These are phyloP conservation scores for Galendromus occidentalis DNA, from an alignment of 1,140 invertebrate genomes.

Conservation along the genomic window DNA sequence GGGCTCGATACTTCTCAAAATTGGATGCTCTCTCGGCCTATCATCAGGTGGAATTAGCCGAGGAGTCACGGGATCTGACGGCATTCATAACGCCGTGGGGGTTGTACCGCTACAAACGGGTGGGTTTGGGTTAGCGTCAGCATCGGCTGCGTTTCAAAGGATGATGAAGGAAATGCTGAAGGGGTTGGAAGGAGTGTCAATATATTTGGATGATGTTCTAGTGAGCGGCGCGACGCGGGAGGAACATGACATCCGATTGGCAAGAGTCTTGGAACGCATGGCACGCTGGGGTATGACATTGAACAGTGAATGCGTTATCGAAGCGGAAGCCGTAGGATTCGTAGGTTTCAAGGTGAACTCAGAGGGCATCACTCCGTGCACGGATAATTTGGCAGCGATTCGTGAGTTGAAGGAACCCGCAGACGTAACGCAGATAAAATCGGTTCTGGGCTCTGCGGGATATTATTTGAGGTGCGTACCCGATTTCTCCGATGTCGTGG, in stretches of 20 bases:
- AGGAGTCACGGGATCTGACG: neutral
- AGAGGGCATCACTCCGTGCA: neutral
- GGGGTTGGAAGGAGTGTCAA: slow-evolving; percentile 5
- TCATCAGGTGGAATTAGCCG: slow-evolving; percentile 11
- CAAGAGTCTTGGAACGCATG: slow-evolving; percentile 11
- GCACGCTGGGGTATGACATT: slow-evolving; percentile 16
- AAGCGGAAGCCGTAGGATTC: neutral
- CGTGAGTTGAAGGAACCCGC: neutral
- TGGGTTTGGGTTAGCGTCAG: slow-evolving; percentile 18
- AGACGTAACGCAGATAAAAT: neutral
- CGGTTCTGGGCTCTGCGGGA: neutral
- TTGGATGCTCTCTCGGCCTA: slow-evolving; percentile 10
- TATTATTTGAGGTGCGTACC: neutral
- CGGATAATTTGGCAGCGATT: neutral
- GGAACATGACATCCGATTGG: slow-evolving; percentile 15
- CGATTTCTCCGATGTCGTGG: neutral
- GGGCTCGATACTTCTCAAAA: slow-evolving; percentile 8
- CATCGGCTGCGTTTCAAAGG: slow-evolving; percentile 17
- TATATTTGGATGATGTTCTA: slow-evolving; percentile 18
- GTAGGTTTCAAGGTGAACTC: neutral
- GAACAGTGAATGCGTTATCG: slow-evolving; percentile 16
- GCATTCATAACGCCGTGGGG: slow-evolving; percentile 12
- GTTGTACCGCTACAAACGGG: slow-evolving; percentile 17
- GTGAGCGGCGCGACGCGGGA: slow-evolving; percentile 9
- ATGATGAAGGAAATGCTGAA: slow-evolving; percentile 13